phyloP scores from a whole-genome alignment of 2,888 invertebrate genomes.

The Melikaiella ostensackeni region DNA sequence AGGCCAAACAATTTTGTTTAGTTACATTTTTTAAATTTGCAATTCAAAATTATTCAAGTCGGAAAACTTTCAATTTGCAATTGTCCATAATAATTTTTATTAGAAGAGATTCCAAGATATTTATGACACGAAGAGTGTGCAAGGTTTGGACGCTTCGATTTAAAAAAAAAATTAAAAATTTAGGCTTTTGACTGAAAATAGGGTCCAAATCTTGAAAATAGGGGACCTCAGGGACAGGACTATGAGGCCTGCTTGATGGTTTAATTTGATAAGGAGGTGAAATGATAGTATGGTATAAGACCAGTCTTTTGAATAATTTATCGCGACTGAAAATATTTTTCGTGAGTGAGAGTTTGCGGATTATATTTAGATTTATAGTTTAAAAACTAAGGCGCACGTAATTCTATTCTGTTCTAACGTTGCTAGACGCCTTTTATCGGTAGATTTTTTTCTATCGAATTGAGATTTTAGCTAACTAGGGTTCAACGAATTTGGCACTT shows the following conservation, averaged over 20 bases:
- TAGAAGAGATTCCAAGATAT: no score
- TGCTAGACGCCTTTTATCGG: constrained; percentile 10
- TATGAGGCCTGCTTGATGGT: background rate
- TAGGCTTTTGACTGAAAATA: no score
- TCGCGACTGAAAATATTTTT: constrained; percentile 15
- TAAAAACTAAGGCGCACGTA: constrained; percentile 32
- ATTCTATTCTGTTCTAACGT: constrained; percentile 19
- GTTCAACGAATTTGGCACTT: constrained; percentile 33
- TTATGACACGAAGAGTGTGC: no score
- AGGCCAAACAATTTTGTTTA: no score
- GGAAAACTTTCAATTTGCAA: no score
- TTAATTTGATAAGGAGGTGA: background rate
- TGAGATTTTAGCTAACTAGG: constrained; percentile 17
- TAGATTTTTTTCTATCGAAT: constrained; percentile 23
- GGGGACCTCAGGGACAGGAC: no score
- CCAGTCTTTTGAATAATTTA: constrained; percentile 23
- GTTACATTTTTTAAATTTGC: no score
- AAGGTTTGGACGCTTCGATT: no score
- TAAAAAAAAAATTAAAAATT: no score
- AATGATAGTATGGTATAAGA: constrained; percentile 27
- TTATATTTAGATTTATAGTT: constrained; percentile 33
- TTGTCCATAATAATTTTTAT: no score
- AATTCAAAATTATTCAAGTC: no score
- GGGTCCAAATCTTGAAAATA: no score
- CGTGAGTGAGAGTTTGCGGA: constrained; percentile 13